Evolutionary conservation across 2,113 vertebrate genomes (phyloP).

Genomic region (Ancistrus triradiatus): DNA sequence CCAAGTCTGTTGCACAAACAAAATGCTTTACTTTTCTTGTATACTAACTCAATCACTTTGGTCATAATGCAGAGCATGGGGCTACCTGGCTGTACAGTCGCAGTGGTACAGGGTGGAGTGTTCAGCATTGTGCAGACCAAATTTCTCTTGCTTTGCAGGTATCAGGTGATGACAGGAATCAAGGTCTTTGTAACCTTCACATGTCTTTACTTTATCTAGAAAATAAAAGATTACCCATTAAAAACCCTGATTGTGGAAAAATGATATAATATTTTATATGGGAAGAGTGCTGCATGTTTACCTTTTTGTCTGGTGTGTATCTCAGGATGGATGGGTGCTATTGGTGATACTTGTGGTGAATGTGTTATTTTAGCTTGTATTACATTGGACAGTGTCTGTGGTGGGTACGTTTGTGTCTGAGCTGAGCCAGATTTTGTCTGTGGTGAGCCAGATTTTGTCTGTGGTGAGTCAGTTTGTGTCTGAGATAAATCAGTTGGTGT

Average conservation of each 20-base stretch:
- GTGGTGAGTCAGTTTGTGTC: not conserved
- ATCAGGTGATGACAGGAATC: slow-evolving; percentile 69
- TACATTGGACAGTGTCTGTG: not conserved
- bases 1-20: slow-evolving; percentile 31
- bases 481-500: not conserved
- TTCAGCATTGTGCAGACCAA: slow-evolving; percentile 66
- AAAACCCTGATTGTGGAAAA: not conserved
- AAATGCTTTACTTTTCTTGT: not conserved
- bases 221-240: not conserved
- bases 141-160: slow-evolving; percentile 61
- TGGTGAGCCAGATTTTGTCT: not conserved
- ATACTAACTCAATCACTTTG: not conserved
- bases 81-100: slow-evolving; percentile 76
- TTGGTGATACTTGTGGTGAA: not conserved
- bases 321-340: not conserved
- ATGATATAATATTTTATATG: too few species aligned
- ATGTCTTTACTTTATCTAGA: slow-evolving; percentile 54
- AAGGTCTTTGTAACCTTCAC: slow-evolving; percentile 63
- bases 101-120: slow-evolving; percentile 73
- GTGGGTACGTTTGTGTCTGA: not conserved
- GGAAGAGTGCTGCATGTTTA: too few species aligned
- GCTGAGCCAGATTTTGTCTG: not conserved
- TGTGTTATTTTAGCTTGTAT: too few species aligned
- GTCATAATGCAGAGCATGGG: not conserved
- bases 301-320: slow-evolving; percentile 35